phyloP scores from a whole-genome alignment of 2,797 vertebrate species.

The Diplodus sargus region DNA sequence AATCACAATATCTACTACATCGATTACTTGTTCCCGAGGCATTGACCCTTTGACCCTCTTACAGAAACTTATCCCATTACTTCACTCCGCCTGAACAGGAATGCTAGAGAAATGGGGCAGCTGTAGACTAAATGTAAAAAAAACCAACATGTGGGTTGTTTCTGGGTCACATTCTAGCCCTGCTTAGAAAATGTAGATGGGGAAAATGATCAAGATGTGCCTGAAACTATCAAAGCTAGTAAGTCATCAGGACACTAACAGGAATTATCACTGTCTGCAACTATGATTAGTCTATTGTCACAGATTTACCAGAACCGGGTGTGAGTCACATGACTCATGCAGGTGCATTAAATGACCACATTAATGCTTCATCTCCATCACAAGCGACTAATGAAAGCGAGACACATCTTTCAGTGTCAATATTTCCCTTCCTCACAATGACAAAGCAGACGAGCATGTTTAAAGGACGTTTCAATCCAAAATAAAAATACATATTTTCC shows the following conservation, averaged over 20 bases:
- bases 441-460: background rate
- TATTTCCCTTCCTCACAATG: background rate
- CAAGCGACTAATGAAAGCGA: background rate
- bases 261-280: background rate
- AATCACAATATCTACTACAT: background rate
- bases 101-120: background rate
- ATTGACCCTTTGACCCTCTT: background rate
- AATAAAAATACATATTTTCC: background rate
- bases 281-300: background rate
- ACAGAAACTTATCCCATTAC: slow-evolving; percentile 10
- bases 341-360: background rate
- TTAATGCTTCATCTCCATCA: slow-evolving; percentile 5
- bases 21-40: background rate
- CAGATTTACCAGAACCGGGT: slow-evolving; percentile 5
- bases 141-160: background rate
- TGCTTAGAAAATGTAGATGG: slow-evolving; percentile 7
- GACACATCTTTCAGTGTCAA: background rate
- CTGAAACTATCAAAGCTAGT: slow-evolving; percentile 6
- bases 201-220: background rate
- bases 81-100: background rate
- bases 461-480: background rate
- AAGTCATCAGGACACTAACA: background rate
- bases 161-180: slow-evolving; percentile 32
- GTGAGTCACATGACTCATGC: slow-evolving; percentile 16
- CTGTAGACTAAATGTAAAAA: slow-evolving; percentile 1